Percentiles rank a stretch among this genome's conserved stretches.
Evolutionary conservation across 2,113 vertebrate genomes (phyloP).

Genomic region (Hippocampus barbouri): DNA sequence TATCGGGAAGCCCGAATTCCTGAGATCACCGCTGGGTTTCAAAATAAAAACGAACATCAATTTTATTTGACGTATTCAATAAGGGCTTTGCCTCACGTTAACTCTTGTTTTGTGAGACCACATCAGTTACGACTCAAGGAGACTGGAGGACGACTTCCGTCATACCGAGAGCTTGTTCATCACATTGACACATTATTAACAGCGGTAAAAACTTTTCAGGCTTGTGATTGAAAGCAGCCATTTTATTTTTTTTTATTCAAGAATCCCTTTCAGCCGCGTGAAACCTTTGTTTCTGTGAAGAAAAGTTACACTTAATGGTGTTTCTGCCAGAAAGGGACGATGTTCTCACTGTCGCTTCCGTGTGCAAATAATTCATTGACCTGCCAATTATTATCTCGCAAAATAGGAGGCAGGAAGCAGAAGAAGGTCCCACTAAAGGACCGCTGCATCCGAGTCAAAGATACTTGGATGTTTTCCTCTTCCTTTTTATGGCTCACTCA

Average conservation of each 20-base stretch:
- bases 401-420: slow-evolving; percentile 44
- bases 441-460: slow-evolving; percentile 59
- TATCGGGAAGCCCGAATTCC: slow-evolving; percentile 78
- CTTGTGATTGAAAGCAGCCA: slow-evolving; percentile 22
- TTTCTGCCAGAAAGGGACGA: slow-evolving; percentile 45
- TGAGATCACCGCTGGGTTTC: slow-evolving; percentile 64
- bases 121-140: slow-evolving; percentile 66
- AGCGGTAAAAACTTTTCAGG: slow-evolving; percentile 56
- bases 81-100: slow-evolving; percentile 63
- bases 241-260: slow-evolving; percentile 54
- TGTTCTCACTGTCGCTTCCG: slow-evolving; percentile 49
- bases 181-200: slow-evolving; percentile 61
- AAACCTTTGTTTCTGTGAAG: slow-evolving; percentile 55
- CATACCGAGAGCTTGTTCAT: slow-evolving; percentile 60
- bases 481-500: slow-evolving; percentile 34
- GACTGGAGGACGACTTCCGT: slow-evolving; percentile 67
- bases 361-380: slow-evolving; percentile 69
- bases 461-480: slow-evolving; percentile 59
- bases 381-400: slow-evolving; percentile 63
- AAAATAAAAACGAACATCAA: slow-evolving; percentile 65
- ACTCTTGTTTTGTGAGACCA: slow-evolving; percentile 67
- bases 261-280: slow-evolving; percentile 53
- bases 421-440: slow-evolving; percentile 50
- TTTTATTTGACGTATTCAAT: slow-evolving; percentile 75
- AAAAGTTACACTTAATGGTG: slow-evolving; percentile 58